These are phyloP conservation scores for Serrognathus titanus DNA, from an alignment of 2,888 invertebrate species.

Conservation along the genomic window DNA sequence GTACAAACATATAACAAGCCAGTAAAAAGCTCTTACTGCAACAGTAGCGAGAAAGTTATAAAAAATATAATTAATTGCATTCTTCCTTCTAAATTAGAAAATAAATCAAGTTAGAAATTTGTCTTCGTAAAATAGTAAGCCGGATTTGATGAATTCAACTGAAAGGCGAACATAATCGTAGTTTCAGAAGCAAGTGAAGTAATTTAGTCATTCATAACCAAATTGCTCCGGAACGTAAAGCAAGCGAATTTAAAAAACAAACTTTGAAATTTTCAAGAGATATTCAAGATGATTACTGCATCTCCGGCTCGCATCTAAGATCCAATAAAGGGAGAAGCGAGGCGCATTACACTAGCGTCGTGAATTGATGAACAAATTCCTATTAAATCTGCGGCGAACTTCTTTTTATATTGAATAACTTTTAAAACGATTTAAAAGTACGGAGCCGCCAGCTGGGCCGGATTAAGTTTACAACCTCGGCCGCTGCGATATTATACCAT, in stretches of 20 bases:
- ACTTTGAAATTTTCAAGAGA: slow-evolving; percentile 28
- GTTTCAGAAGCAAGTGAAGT: background rate
- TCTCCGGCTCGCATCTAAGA: slow-evolving; percentile 17
- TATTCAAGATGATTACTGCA: slow-evolving; percentile 30
- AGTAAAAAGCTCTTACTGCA: too few relatives aligned
- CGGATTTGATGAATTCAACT: background rate
- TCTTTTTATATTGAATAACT: slow-evolving; percentile 53
- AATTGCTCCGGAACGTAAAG: slow-evolving; percentile 10
- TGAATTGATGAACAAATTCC: slow-evolving; percentile 53
- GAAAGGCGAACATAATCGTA: background rate
- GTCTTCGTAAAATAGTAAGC: background rate
- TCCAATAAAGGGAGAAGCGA: slow-evolving; percentile 25
- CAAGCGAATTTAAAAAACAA: slow-evolving; percentile 26
- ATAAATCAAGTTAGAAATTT: background rate
- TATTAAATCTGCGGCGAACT: slow-evolving; percentile 50
- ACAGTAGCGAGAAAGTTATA: too few relatives aligned
- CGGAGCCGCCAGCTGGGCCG: slow-evolving; percentile 47
- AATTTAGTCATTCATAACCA: background rate
- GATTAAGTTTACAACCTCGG: slow-evolving; percentile 48
- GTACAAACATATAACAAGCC: too few relatives aligned
- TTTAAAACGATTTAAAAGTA: slow-evolving; percentile 50
- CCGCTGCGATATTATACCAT: slow-evolving; percentile 31
- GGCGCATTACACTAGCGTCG: slow-evolving; percentile 36
- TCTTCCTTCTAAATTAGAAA: background rate
- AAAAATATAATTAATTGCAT: too few relatives aligned